Evolutionary conservation across 2,797 vertebrate genomes (phyloP).

Genomic region (Aphelocoma californica): DNA sequence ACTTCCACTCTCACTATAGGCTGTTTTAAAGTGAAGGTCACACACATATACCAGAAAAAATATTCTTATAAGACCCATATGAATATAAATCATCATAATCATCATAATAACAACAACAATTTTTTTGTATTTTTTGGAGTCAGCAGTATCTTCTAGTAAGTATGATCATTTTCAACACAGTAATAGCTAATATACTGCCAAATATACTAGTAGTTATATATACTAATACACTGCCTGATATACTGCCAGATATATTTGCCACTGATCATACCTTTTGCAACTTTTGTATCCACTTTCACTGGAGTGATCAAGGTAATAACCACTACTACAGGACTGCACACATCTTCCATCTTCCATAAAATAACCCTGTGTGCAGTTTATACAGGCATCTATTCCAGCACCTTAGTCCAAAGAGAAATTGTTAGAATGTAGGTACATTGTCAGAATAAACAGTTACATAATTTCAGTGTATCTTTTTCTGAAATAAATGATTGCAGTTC

Average conservation of each 20-base stretch:
- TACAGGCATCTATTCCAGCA: slow-evolving; percentile 89
- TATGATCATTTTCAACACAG: neutral
- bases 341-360: slow-evolving; percentile 93
- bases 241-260: neutral
- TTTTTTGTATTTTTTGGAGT: neutral
- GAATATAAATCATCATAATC: neutral
- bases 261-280: slow-evolving; percentile 88
- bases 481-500: neutral
- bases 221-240: neutral
- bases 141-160: neutral
- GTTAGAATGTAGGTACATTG: neutral
- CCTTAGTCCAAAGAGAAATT: slow-evolving; percentile 75
- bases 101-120: too few relatives aligned
- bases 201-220: neutral
- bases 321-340: slow-evolving; percentile 84
- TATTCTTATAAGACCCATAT: neutral
- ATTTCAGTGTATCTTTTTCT: neutral
- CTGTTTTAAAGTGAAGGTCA: neutral
- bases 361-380: slow-evolving; percentile 87
- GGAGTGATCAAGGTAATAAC: slow-evolving; percentile 87
- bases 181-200: neutral
- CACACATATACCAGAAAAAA: neutral
- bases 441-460: neutral
- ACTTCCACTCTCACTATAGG: neutral
- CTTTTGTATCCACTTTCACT: slow-evolving; percentile 82